Percentiles rank a stretch among this genome's conserved stretches.
Conservation (phyloP, 2,113 vertebrate species). For the Cryptotis parvus region DNA sequence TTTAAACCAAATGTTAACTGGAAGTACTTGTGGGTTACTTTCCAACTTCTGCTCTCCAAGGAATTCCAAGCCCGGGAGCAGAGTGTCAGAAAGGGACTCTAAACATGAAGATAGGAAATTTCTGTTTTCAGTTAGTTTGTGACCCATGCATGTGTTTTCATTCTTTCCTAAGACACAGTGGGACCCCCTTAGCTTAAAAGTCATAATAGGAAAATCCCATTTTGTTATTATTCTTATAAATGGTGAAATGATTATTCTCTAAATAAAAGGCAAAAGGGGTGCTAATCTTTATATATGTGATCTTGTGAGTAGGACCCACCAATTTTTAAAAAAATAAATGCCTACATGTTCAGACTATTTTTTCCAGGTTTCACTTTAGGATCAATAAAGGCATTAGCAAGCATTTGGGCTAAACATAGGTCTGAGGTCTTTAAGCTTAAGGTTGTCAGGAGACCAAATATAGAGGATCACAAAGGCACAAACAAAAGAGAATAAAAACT, state of each 20-base stretch:
- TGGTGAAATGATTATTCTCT: conserved; percentile 53
- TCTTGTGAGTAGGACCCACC: background rate
- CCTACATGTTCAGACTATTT: background rate
- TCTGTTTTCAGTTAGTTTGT: conserved; percentile 82
- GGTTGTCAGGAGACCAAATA: background rate
- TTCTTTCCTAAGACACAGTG: conserved; percentile 74
- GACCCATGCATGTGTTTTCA: conserved; percentile 77
- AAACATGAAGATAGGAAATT: conserved; percentile 75
- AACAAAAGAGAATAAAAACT: background rate
- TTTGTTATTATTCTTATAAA: conserved; percentile 81
- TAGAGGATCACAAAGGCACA: background rate
- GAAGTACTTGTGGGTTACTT: conserved; percentile 70
- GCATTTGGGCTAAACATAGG: background rate
- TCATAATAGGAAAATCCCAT: conserved; percentile 82
- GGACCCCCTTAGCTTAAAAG: conserved; percentile 68
- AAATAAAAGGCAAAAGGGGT: conserved; percentile 50
- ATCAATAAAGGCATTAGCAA: background rate
- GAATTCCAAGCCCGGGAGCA: conserved; percentile 73
- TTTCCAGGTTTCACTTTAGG: background rate
- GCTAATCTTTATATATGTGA: conserved; percentile 24
- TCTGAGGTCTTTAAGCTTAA: background rate
- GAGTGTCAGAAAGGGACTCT: conserved; percentile 62
- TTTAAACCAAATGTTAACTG: conserved; percentile 81
- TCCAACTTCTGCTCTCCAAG: conserved; percentile 62
- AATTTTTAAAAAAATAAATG: background rate